Base-by-base conservation (phyloP, 2,113 vertebrate species). In the Astatotilapia flaviijosephi region DNA sequence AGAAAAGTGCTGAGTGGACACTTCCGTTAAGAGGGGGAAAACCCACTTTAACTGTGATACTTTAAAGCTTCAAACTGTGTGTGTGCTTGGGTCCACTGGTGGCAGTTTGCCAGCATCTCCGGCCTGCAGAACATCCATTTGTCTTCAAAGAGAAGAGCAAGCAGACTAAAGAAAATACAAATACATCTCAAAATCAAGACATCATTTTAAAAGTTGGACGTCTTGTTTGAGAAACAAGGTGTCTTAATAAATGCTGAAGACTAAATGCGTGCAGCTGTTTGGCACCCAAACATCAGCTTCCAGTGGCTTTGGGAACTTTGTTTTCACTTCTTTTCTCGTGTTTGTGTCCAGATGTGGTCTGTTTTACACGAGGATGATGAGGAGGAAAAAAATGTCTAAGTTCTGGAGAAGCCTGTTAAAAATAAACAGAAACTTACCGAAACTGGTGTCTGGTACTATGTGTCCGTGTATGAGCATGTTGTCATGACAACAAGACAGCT, bases 1-100 rank as follows among this genome's bases (percentile, higher is more conserved):
- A 85, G 28, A 85, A 81, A 91, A 85, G 83, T 7, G 70, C 89
- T 92, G 89, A 93, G 89, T 92, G 88, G 91, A 91, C 90, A 84
- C 88, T 92, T 93, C 89, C 86, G 85, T 83, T 83, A 84, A 62
- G 53, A 58, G 21, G 84, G 84, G 85, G 54, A 68, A 86, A 86
- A 70, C 83, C 86, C 49, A 51, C 80, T 86, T 89, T 35, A 80
- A 60, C 84, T 85, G 47, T 51, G 79, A 84, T 79, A 73, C 42
- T 80, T 83, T 10, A 73, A 42, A 31, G 21, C 79, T 23, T 9
- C 68, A 82, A 54, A 12, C 47, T 79, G 77, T 68, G 68, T 82
- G 49, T 84, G 81, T 84, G 62, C 5, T 77, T 49, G 45, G 45
- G 73, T 77, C 73, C 23, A n/a, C 26, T 51, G 13, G 80, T 88